phyloP scores from a whole-genome alignment of 1,140 invertebrate species.

The Potamilus streckersoni region DNA sequence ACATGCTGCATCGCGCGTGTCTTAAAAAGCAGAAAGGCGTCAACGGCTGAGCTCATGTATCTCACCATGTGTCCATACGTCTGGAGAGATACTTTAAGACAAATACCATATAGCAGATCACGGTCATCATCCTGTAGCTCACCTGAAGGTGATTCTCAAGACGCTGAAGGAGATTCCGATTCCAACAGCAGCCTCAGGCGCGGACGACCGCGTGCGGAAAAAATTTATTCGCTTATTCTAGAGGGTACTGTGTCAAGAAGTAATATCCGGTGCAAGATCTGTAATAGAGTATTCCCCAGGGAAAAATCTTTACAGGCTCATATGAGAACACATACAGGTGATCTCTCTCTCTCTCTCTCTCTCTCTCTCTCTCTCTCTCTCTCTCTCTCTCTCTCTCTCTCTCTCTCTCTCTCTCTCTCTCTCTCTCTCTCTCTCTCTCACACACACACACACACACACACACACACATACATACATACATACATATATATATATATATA shows the following conservation, averaged over 20 bases:
- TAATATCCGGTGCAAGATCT: constrained; percentile 81
- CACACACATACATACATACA: no score
- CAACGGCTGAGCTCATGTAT: constrained; percentile 26
- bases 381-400: no score
- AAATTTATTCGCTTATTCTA: constrained; percentile 78
- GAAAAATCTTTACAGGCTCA: constrained; percentile 87
- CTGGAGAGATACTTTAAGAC: no score
- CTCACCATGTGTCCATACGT: constrained; percentile 23
- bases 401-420: no score
- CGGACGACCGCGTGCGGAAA: constrained; percentile 81
- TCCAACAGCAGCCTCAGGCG: constrained; percentile 36
- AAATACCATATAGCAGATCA: constrained; percentile 29
- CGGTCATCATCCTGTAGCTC: constrained; percentile 42
- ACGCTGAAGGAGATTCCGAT: constrained; percentile 28
- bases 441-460: no score
- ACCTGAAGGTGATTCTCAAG: constrained; percentile 47
- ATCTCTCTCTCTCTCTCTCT: no score
- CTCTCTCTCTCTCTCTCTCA: no score
- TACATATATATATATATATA: no score
- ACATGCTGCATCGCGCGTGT: no score
- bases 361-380: no score
- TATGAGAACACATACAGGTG: constrained; percentile 81
- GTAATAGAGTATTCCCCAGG: constrained; percentile 82
- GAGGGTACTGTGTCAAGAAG: constrained; percentile 80
- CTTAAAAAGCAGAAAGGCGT: no score